A percentile compares a stretch with the other conserved stretches of the same genome.
These are phyloP conservation scores for Xenus cinereus DNA, from an alignment of 2,113 vertebrate genomes.

Conservation along the genomic window DNA sequence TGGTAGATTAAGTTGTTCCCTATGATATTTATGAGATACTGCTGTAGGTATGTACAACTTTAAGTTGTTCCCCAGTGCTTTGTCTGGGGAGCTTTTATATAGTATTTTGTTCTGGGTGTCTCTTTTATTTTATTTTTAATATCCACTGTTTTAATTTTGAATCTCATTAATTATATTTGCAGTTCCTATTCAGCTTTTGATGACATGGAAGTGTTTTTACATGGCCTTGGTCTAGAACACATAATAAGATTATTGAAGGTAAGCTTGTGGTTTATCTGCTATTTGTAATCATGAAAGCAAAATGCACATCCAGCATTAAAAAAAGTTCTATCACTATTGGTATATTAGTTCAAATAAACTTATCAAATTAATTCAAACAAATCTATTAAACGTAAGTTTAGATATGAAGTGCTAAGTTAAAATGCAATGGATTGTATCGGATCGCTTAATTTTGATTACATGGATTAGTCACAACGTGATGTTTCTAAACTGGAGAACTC, in stretches of 20 bases:
- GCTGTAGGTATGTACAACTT: neutral
- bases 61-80: neutral
- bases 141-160: neutral
- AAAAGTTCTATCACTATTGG: neutral
- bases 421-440: neutral
- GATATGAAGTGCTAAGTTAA: neutral
- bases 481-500: neutral
- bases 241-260: slow-evolving; percentile 79
- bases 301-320: neutral
- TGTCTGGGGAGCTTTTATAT: neutral
- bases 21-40: neutral
- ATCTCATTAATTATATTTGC: slow-evolving; percentile 19
- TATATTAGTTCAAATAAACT: neutral
- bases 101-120: neutral
- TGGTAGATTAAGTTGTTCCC: neutral
- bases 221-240: slow-evolving; percentile 86
- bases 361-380: neutral
- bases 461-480: neutral
- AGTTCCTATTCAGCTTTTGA: slow-evolving; percentile 78
- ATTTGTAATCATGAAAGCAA: neutral
- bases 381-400: neutral
- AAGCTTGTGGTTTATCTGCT: slow-evolving; percentile 34
- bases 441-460: neutral
- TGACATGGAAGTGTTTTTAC: slow-evolving; percentile 87
- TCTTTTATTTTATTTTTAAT: neutral